A percentile compares a stretch with the other conserved stretches of the same genome.
Conservation (phyloP, 2,797 vertebrate species). For the Microhierax caerulescens region DNA sequence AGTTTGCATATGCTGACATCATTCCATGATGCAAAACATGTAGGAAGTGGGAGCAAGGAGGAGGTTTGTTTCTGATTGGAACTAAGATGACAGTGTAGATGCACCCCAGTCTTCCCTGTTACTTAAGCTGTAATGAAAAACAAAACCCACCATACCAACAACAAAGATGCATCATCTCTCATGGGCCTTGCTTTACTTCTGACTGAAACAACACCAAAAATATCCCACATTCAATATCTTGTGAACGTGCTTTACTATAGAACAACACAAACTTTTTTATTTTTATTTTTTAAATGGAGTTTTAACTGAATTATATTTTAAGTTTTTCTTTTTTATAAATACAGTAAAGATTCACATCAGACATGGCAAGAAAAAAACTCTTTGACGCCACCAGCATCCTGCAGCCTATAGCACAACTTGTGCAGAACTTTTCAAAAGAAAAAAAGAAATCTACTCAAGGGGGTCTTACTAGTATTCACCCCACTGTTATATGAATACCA, state of each 20-base stretch:
- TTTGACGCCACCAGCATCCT: neutral
- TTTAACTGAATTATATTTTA: neutral
- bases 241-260: neutral
- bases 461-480: neutral
- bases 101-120: neutral
- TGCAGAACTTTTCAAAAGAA: neutral
- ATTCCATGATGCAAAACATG: neutral
- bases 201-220: neutral
- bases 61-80: neutral
- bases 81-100: neutral
- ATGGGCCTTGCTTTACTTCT: neutral
- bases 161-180: neutral
- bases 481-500: neutral
- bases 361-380: neutral
- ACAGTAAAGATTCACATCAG: neutral
- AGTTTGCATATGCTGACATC: neutral
- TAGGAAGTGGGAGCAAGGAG: neutral
- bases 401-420: neutral
- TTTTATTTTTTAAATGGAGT: neutral
- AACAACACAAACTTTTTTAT: neutral
- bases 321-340: neutral
- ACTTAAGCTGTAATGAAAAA: neutral
- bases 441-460: neutral
- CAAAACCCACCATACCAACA: neutral
- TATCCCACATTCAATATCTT: neutral